Percentiles rank a stretch among this genome's conserved stretches.
phyloP scores from a whole-genome alignment of 2,888 invertebrate species.

The Caenorhabditis plicata region DNA sequence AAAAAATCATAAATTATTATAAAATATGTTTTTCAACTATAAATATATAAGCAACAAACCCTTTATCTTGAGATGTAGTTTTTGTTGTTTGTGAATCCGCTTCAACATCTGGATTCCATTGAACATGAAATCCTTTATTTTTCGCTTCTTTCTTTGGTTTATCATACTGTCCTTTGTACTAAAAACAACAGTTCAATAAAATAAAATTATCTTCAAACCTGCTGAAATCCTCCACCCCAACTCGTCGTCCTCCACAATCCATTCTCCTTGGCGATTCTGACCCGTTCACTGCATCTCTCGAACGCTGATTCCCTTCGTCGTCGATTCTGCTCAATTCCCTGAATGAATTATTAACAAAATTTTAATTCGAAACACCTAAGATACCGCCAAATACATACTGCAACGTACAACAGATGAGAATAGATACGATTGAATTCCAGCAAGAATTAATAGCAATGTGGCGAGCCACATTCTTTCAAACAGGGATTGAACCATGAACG shows the following conservation, averaged over 20 bases:
- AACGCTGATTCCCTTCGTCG: conserved; percentile 52
- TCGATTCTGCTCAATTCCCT: conserved; percentile 51
- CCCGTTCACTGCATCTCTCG: conserved; percentile 54
- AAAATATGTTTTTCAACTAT: too few species aligned
- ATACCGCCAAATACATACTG: conserved; percentile 55
- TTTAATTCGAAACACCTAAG: conserved; percentile 11
- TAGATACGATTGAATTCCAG: conserved; percentile 57
- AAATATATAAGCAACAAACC: too few species aligned
- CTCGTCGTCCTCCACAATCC: conserved; percentile 61
- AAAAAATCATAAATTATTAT: conserved; percentile 3
- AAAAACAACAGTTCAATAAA: conserved; percentile 13
- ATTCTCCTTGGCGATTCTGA: conserved; percentile 61
- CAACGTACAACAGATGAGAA: conserved; percentile 60
- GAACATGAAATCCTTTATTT: conserved; percentile 51
- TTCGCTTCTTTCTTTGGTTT: conserved; percentile 43
- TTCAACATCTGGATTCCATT: conserved; percentile 52
- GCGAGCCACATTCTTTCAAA: conserved; percentile 63
- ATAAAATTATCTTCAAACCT: conserved; percentile 22
- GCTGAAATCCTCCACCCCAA: conserved; percentile 60
- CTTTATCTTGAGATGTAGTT: not conserved
- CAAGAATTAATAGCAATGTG: conserved; percentile 50
- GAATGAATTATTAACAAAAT: conserved; percentile 8
- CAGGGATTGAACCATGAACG: conserved; percentile 54
- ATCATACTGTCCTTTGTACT: conserved; percentile 60
- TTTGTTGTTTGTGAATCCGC: conserved; percentile 5